Evolutionary conservation across 2,797 vertebrate genomes (phyloP), one percentile per base, ranked within the genome.

Genomic region (Fringilla coelebs): DNA sequence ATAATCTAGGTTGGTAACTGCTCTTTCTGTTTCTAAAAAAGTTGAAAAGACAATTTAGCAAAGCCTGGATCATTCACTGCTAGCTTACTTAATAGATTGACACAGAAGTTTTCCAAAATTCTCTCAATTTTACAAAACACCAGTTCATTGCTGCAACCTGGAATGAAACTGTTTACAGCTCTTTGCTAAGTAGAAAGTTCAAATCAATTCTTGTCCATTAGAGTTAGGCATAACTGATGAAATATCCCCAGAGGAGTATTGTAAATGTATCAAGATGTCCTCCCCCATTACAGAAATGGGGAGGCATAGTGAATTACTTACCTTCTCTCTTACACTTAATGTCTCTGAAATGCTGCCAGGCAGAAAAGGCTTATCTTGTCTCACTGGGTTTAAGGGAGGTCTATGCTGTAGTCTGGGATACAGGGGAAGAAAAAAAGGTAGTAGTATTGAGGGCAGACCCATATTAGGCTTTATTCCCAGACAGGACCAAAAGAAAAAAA

Each of bases 131-230:
- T 98, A 98, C 98, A 98, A 98, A 98, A 97, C 96, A 93, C 88
- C 75, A 52, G 95, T 97, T 97, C 97, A 85, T 95, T 92, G 94
- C 96, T 97, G 94, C 67, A 22, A 95, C 96, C 97, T 97, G 94
- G 95, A 98, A 93, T 97, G 96, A 97, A 97, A 96, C 97, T 98
- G 98, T 98, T 98, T 98, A 98, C 97, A 98, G 97, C 96, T 97
- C 96, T 96, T 95, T 97, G 96, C 97, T 98, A 98, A 98, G 98
- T 87, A 97, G 98, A 98, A 98, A 98, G 98, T 98, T 98, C 97
- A 98, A 97, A 98, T 98, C 98, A 98, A 98, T 98, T 98, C 97
- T 98, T 98, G 98, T 98, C 98, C 98, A 98, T 98, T 98, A 98
- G 97, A 98, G 98, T 98, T 98, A 98, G 98, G 97, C 98, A 98